phyloP scores from a whole-genome alignment of 1,140 invertebrate species.

The Macrobrachium nipponense region DNA sequence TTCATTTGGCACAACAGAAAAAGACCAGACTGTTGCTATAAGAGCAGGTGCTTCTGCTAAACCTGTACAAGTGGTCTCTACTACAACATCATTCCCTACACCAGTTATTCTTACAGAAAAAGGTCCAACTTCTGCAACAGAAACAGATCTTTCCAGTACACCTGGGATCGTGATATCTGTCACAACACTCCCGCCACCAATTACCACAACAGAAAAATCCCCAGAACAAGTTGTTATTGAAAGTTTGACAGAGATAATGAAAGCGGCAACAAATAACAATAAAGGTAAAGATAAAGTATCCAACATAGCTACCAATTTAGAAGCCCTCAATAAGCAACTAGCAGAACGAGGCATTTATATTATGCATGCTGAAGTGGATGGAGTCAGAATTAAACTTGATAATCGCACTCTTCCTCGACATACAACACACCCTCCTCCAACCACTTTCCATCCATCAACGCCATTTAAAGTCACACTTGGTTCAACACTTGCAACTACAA shows the following conservation, averaged over 20 bases:
- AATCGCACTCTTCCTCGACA: slow-evolving; percentile 39
- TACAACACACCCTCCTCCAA: slow-evolving; percentile 10
- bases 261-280: slow-evolving; percentile 43
- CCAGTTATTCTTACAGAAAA: background rate
- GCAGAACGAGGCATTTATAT: slow-evolving; percentile 45
- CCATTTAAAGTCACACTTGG: background rate
- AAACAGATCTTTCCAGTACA: no score
- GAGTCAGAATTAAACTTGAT: slow-evolving; percentile 42
- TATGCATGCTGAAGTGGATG: slow-evolving; percentile 54
- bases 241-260: slow-evolving; percentile 54
- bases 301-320: slow-evolving; percentile 41
- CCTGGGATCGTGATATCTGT: background rate
- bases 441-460: slow-evolving; percentile 45
- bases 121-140: no score
- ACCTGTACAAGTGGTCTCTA: background rate
- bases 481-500: background rate
- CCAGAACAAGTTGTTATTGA: slow-evolving; percentile 49
- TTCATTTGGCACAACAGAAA: background rate
- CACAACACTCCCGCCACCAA: background rate
- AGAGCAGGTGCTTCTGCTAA: background rate
- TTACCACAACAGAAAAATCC: background rate
- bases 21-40: background rate
- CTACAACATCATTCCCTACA: background rate
- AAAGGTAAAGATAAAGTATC: slow-evolving; percentile 44
- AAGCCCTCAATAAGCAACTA: slow-evolving; percentile 39